Percentiles rank a stretch among this genome's conserved stretches.
These are phyloP conservation scores for Meiosimyza decipiens DNA, from an alignment of 2,888 invertebrate species.

Conservation along the genomic window DNA sequence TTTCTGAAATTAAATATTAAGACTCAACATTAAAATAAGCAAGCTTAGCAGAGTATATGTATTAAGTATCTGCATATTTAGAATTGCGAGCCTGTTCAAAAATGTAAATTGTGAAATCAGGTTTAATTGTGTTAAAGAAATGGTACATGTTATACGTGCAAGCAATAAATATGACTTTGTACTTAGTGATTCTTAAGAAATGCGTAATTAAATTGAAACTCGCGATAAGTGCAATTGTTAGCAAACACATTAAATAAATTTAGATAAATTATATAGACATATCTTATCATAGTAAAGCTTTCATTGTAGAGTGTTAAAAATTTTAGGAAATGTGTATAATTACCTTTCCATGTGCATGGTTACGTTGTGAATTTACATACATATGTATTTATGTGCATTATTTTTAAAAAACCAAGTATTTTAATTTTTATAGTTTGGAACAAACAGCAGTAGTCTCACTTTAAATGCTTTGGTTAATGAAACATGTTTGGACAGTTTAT, in stretches of 20 bases:
- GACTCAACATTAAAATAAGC: too few species aligned
- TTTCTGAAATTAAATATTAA: too few species aligned
- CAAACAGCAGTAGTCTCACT: neutral
- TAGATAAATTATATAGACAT: neutral
- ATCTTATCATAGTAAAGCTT: too few species aligned
- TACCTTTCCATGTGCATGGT: slow-evolving; percentile 33
- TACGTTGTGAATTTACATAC: slow-evolving; percentile 34
- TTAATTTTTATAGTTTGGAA: neutral
- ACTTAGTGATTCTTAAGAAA: slow-evolving; percentile 5
- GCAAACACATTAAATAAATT: slow-evolving; percentile 5
- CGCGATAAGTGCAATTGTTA: slow-evolving; percentile 32
- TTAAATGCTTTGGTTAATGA: neutral
- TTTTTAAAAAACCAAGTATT: slow-evolving; percentile 24
- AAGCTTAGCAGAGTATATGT: too few species aligned
- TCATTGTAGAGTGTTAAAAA: too few species aligned
- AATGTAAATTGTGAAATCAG: neutral
- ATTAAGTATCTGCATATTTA: too few species aligned
- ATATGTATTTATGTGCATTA: slow-evolving; percentile 27
- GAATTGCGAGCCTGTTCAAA: too few species aligned
- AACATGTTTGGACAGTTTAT: neutral
- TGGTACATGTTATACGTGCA: neutral
- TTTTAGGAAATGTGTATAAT: neutral
- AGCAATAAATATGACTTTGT: neutral
- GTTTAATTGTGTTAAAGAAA: neutral
- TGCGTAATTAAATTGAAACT: slow-evolving; percentile 5